Conservation (phyloP, 2,113 vertebrate genomes). For the Leucoraja erinaceus region DNA sequence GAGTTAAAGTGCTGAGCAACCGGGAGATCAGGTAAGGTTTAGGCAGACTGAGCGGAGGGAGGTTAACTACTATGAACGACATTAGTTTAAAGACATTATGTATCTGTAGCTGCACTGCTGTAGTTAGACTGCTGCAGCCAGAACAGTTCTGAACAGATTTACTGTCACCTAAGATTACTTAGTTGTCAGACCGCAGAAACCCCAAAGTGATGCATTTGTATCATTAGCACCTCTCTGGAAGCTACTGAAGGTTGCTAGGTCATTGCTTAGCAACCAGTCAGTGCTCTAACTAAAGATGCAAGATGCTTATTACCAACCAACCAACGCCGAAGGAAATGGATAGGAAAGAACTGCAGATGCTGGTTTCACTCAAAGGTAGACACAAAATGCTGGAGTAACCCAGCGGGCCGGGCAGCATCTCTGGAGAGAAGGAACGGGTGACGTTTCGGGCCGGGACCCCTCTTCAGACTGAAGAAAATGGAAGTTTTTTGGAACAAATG, state of each 20-base stretch:
- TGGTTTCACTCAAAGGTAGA: too few species aligned
- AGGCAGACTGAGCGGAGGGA: too few species aligned
- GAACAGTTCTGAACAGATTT: constrained; percentile 33
- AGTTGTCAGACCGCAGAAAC: constrained; percentile 33
- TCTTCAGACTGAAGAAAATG: neutral
- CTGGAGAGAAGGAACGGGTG: too few species aligned
- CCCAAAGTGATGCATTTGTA: constrained; percentile 33
- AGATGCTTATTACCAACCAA: neutral
- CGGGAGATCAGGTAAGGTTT: too few species aligned
- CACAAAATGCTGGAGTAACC: too few species aligned
- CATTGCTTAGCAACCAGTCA: constrained; percentile 34
- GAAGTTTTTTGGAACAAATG: neutral
- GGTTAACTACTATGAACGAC: neutral
- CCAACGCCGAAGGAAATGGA: neutral
- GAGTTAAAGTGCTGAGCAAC: too few species aligned
- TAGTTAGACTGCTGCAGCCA: neutral
- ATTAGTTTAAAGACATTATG: neutral
- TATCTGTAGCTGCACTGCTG: neutral
- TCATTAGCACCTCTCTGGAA: constrained; percentile 31
- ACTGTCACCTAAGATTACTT: constrained; percentile 36
- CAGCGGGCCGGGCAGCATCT: too few species aligned
- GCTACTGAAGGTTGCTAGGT: constrained; percentile 35
- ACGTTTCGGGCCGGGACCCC: too few species aligned
- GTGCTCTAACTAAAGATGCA: constrained; percentile 21
- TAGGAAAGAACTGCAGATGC: too few species aligned